Evolutionary conservation across 2,797 vertebrate genomes (phyloP), one percentile per base, ranked within the genome.

Genomic region (Phrynocephalus forsythii): DNA sequence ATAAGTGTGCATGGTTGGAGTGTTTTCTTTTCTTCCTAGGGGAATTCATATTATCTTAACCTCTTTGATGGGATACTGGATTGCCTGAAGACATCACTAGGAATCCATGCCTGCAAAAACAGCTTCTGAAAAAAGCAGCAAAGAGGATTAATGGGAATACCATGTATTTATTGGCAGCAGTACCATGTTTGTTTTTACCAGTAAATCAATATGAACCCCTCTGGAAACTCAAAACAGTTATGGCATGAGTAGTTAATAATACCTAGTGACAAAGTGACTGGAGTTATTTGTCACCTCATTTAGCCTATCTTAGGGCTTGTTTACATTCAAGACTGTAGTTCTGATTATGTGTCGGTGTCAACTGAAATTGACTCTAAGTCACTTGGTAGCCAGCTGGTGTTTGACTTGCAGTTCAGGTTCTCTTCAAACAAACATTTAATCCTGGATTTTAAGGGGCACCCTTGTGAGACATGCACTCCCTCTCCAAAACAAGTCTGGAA

Each of bases 41-140:
- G n/a, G 2, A 89, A 90, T 66, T 7, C 79, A n/a, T 81, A 83
- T 71, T 79, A 18, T 50, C 84, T 87, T 88, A 82, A 81, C 50
- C 81, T 90, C 38, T n/a, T 28, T 80, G 3, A 2, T 2, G 85
- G 66, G 24, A 68, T 76, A 83, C 0, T 0, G 24, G 1, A 10
- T 22, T 85, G 89, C 38, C 63, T 16, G 78, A 0, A 50, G 7
- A 1, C 77, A 79, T 87, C 15, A 76, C 3, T 6, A 16, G 15
- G 30, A 82, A 1, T 38, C 7, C 3, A 79, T 5, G 80, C 1
- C 44, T 3, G 24, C 0, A 88, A 6, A 73, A 71, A 76, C 13
- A 82, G 28, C 48, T 90, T 26, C 28, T 77, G 13, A 68, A 88
- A 56, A 89, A 89, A 71, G 38, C 90, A 86, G 48, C 38, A 73